Conservation (phyloP, 2,113 vertebrate species). For the Elanoides forficatus region DNA sequence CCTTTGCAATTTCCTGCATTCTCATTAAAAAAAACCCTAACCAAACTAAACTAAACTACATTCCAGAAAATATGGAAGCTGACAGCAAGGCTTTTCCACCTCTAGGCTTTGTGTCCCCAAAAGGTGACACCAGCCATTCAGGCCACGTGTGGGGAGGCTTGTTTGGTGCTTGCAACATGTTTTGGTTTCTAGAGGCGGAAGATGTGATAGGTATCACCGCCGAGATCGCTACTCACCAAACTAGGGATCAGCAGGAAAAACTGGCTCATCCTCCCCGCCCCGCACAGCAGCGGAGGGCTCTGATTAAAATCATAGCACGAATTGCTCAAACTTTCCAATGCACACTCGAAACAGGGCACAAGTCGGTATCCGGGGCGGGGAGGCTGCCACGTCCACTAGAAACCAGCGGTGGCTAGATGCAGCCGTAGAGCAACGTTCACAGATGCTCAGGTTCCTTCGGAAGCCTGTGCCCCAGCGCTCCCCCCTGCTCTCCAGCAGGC, state of each 20-base stretch:
- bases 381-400: neutral
- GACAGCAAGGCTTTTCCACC: neutral
- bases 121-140: neutral
- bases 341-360: fast-evolving
- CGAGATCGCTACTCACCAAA: fast-evolving
- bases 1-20: neutral
- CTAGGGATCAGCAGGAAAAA: neutral
- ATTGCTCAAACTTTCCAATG: slow-evolving; percentile 39
- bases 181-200: neutral
- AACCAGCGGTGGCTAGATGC: neutral
- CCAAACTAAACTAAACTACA: neutral
- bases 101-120: neutral
- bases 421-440: fast-evolving
- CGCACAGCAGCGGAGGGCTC: fast-evolving
- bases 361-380: fast-evolving
- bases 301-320: neutral
- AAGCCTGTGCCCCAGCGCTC: fast-evolving
- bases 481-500: neutral
- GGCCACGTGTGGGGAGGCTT: neutral
- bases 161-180: neutral
- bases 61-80: neutral
- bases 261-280: neutral
- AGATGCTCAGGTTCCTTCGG: neutral
- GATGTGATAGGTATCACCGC: neutral
- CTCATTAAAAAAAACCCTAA: neutral